A percentile compares a stretch with the other conserved stretches of the same genome.
Evolutionary conservation across 2,888 invertebrate species (phyloP).

Genomic region (Nomada ferruginata): DNA sequence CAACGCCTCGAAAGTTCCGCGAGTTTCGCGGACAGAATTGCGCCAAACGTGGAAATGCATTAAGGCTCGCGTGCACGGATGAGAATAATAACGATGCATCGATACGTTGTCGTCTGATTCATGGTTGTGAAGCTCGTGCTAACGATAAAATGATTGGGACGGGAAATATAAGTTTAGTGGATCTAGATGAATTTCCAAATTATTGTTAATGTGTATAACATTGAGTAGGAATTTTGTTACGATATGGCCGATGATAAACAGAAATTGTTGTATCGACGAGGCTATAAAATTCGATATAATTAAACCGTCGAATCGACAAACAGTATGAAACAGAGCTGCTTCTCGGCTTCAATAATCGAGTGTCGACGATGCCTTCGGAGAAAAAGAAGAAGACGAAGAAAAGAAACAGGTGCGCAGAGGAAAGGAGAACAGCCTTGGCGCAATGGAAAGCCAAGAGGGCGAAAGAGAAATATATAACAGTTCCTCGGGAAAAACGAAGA

Average conservation of each 20-base stretch:
- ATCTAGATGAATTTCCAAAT: too few species aligned
- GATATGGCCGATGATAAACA: too few species aligned
- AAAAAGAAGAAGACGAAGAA: not conserved
- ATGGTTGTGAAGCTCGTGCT: too few species aligned
- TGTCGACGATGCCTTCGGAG: constrained; percentile 1
- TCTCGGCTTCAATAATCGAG: constrained; percentile 25
- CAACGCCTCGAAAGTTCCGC: constrained; percentile 39
- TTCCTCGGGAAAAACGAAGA: not conserved
- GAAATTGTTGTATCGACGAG: too few species aligned
- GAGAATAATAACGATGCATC: constrained; percentile 42
- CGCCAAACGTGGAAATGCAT: constrained; percentile 32
- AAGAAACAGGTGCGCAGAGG: not conserved
- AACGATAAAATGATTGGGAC: too few species aligned
- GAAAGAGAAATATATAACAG: constrained; percentile 43
- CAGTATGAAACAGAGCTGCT: not conserved
- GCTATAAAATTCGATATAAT: not conserved
- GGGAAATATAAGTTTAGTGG: too few species aligned
- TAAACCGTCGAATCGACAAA: constrained; percentile 2
- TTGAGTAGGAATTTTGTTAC: too few species aligned
- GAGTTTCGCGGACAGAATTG: constrained; percentile 43
- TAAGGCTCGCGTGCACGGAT: constrained; percentile 16
- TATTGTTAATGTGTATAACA: too few species aligned
- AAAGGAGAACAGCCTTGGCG: constrained; percentile 16
- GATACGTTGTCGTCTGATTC: constrained; percentile 17
- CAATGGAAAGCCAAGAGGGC: constrained; percentile 23